These are phyloP conservation scores for Melozone crissalis DNA, from an alignment of 2,113 vertebrate genomes.

Conservation along the genomic window DNA sequence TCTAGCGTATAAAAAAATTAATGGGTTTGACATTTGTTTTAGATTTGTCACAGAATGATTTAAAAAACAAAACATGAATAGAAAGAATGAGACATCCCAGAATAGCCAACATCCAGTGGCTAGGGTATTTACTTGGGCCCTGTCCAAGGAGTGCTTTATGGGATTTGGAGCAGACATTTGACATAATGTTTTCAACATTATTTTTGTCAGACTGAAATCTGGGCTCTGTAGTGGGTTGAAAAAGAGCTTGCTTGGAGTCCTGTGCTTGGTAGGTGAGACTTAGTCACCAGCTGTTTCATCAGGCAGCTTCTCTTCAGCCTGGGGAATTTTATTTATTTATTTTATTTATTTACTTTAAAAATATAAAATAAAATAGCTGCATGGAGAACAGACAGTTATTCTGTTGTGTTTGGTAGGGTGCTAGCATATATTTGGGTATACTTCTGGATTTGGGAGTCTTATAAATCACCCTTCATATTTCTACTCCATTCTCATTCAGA, in stretches of 20 bases:
- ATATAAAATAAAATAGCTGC: background rate
- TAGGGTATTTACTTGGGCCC: conserved; percentile 64
- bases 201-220: conserved; percentile 41
- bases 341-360: background rate
- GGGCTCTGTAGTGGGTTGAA: conserved; percentile 11
- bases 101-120: conserved; percentile 68
- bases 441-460: background rate
- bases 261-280: background rate
- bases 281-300: background rate
- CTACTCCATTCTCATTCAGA: background rate
- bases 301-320: background rate
- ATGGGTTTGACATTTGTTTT: conserved; percentile 67
- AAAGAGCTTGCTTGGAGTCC: conserved; percentile 5
- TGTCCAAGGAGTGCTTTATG: conserved; percentile 55
- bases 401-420: background rate
- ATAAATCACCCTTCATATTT: background rate
- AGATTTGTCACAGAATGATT: conserved; percentile 69
- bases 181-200: conserved; percentile 65
- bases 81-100: conserved; percentile 69
- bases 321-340: background rate
- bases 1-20: conserved; percentile 22
- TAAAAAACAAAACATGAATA: conserved; percentile 69
- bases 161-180: conserved; percentile 64
- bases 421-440: background rate
- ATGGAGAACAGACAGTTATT: background rate